phyloP scores from a whole-genome alignment of 2,888 invertebrate species.

The Artemia sp. region DNA sequence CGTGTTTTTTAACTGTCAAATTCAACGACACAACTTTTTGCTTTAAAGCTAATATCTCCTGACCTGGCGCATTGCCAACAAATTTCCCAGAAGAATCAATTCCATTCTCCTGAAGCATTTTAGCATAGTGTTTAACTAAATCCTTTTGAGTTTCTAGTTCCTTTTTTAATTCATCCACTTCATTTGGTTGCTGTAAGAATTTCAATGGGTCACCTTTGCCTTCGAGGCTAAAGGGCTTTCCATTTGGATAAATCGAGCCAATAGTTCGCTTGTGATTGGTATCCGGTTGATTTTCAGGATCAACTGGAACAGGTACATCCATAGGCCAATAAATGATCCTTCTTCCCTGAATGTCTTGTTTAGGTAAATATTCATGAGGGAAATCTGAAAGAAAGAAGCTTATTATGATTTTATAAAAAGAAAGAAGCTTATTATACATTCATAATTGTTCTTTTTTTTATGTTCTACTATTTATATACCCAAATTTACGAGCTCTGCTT shows the following conservation, averaged over 20 bases:
- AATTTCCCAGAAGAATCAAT: background rate
- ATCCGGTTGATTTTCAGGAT: background rate
- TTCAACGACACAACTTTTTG: conserved; percentile 6
- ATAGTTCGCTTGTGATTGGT: conserved; percentile 10
- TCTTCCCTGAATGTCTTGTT: conserved; percentile 4
- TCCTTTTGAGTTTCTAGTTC: background rate
- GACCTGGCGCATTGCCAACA: background rate
- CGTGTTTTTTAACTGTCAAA: conserved; percentile 1
- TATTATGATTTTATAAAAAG: no score
- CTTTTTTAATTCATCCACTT: background rate
- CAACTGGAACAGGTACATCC: conserved; percentile 1
- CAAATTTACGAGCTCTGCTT: no score
- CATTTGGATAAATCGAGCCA: conserved; percentile 11
- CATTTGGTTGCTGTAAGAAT: background rate
- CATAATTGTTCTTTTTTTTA: no score
- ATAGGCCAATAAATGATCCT: conserved; percentile 6
- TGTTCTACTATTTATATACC: no score
- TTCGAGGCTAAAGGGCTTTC: background rate
- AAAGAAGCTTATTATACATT: no score
- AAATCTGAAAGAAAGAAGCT: background rate
- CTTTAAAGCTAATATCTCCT: conserved; percentile 1
- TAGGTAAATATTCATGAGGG: background rate
- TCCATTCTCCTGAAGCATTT: conserved; percentile 9
- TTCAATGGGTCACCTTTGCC: background rate
- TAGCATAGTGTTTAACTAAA: background rate